These are phyloP conservation scores for Pipistrellus kuhlii DNA, from an alignment of 2,797 vertebrate genomes.

Conservation along the genomic window DNA sequence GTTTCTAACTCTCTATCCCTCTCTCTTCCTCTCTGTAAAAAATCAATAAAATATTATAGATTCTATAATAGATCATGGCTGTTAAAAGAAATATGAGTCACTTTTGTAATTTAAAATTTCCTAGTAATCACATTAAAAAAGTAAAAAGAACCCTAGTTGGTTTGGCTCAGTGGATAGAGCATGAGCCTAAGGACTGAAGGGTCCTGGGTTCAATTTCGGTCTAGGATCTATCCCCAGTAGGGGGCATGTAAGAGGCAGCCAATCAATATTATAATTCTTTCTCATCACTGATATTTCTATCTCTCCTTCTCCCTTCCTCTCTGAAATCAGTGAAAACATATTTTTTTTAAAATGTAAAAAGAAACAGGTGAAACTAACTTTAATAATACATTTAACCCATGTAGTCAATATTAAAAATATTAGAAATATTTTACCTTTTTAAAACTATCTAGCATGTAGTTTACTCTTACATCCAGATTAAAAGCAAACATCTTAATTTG, in stretches of 20 bases:
- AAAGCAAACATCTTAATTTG: not conserved
- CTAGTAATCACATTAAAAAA: conserved; percentile 3
- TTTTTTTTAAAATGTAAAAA: not conserved
- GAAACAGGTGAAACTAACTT: conserved; percentile 1
- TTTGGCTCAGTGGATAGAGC: no score
- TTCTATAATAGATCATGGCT: no score
- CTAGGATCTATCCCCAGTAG: not conserved
- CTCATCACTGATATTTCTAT: not conserved
- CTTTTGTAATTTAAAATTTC: conserved; percentile 20
- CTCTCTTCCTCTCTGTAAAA: no score
- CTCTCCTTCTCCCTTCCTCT: not conserved
- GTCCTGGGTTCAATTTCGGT: not conserved
- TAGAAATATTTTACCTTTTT: not conserved
- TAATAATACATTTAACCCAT: conserved; percentile 5
- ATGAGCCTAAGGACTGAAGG: no score
- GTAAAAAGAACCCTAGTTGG: not conserved
- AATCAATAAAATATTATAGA: no score
- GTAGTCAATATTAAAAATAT: not conserved
- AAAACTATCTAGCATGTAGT: not conserved
- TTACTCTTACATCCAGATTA: not conserved
- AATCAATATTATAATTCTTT: not conserved
- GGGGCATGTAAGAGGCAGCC: not conserved
- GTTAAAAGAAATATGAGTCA: not conserved
- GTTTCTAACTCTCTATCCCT: no score
- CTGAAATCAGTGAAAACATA: not conserved